Evolutionary conservation across 2,113 vertebrate species (phyloP), one percentile per base, ranked within the genome.

Genomic region (Dolichotis patagonum): DNA sequence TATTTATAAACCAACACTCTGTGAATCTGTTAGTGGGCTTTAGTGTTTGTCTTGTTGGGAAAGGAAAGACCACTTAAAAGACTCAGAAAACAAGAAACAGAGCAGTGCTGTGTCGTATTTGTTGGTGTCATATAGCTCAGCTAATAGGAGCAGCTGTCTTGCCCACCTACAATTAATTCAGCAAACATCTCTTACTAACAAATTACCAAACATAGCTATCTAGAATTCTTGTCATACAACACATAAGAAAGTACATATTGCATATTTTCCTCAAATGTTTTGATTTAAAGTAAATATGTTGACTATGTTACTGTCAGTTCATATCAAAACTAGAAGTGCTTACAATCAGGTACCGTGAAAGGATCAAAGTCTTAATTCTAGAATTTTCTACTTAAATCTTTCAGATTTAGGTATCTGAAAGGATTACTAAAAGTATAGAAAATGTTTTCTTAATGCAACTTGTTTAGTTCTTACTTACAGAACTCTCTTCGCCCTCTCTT

Each of bases 111-210:
- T 83, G 32, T 77, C 63, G 90, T 94, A 78, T 26, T 69, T 95
- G 22, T 78, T 38, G 17, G 78, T 97, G 96, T 96, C 46, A 32
- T 77, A 17, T 96, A 58, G 71, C 38, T 41, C 71, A 82, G 54
- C 32, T 56, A 30, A 24, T 26, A 62, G 83, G 81, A 75, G 0
- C 67, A 38, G 93, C 80, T 56, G 4, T 90, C 26, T 5, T 5
- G 0, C 73, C 90, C 12, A 88, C 41, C 65, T 89, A 1, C 9
- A 14, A 86, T 38, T 9, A 97, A 96, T 93, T 69, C 49, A 43
- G 87, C 96, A 62, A 94, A 97, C 87, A 96, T 52, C 58, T 97
- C 84, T 96, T 90, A 97, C 84, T 71, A 81, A 60, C 35, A 58
- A 58, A 2, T 85, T 85, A 65, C 93, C n/a, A 80, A 81, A 85